Base-by-base conservation (phyloP, 1,140 invertebrate genomes). In the Pteromalus puparum region DNA sequence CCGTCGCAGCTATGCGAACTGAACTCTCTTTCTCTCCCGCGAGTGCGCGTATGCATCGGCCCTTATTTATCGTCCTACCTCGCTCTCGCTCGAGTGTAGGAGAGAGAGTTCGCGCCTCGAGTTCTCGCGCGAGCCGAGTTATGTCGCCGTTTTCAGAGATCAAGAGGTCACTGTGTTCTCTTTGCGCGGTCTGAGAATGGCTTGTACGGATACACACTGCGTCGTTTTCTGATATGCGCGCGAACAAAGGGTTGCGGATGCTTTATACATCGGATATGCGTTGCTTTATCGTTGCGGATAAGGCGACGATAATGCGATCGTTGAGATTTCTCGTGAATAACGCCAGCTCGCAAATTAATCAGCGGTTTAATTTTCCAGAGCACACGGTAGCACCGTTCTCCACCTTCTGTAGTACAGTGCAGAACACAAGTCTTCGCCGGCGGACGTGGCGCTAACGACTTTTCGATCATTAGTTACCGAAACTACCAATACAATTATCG, bases 401-500 rank as follows among this genome's bases (percentile, higher is more conserved):
- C n/a, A n/a, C n/a, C 0, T 21, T 18, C 73, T 87, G 83, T 85
- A 82, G 10, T 48, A 18, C 90, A 85, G 87, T 87, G 88, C 87
- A 88, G 89, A 90, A 91, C 87, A 86, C 90, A 79, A 85, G 75
- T 82, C 84, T 89, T 88, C 87, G 88, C 89, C 87, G 10, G 30
- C 87, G 86, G 87, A 87, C 89, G 85, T 89, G 79, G 89, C 86
- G 90, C 85, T 93, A 93, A 93, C 91, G 91, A 92, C 92, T 93
- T 92, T 92, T 91, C 90, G 92, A 93, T 92, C 92, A 92, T 93
- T 93, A 93, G 91, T 93, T 93, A 93, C 91, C 88, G 92, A 91
- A 92, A 93, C 90, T 92, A 92, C 92, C 92, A 90, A 92, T 92
- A 92, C 92, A 92, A 92, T 93, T 92, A 93, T 92, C 90, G 91